Evolutionary conservation across 2,888 invertebrate species (phyloP), one percentile per base, ranked within the genome.

Genomic region (Uloborus plumipes): DNA sequence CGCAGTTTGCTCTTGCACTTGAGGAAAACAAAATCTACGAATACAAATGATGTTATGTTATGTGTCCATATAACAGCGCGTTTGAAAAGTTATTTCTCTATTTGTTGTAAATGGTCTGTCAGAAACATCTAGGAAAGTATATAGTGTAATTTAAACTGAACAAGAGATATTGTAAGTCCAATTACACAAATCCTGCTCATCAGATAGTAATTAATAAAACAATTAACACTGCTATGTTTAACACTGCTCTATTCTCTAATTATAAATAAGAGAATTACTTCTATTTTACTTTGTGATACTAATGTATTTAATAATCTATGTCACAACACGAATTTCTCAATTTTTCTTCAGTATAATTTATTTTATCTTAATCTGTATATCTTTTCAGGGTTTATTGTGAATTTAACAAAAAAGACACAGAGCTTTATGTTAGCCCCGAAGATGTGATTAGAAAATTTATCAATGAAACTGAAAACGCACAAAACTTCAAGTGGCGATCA

Each of bases 341-440:
- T 26, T 62, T 62, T 20, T 9, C 6, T 1, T 20, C 26, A 16
- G 7, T 11, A 3, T 20, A 4, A 62, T 16, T 26, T 20, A 22
- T 13, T 22, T 62, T n/a, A 62, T 20, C 9, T 20, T 31, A 31
- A 20, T 47, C 6, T 49, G n/a, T 66, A 11, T 20, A 18, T 65
- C 16, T 50, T 7, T 59, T 55, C 15, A 84, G 85, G 85, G 84
- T 84, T 6, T 86, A 86, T 70, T 86, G 86, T 47, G 85, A 85
- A 55, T 67, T 73, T 58, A 73, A 67, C 16, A 73, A 77, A 65
- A 84, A 82, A 61, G 71, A 77, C 39, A 82, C 71, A 4, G 79
- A 82, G 47, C 66, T 65, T 0, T 67, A 61, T 53, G 39, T 84
- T 15, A 78, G 72, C n/a, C 85, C 85, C 11, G 86, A 86, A 76